Conservation (phyloP, 2,797 vertebrate genomes). For the Staurois parvus region DNA sequence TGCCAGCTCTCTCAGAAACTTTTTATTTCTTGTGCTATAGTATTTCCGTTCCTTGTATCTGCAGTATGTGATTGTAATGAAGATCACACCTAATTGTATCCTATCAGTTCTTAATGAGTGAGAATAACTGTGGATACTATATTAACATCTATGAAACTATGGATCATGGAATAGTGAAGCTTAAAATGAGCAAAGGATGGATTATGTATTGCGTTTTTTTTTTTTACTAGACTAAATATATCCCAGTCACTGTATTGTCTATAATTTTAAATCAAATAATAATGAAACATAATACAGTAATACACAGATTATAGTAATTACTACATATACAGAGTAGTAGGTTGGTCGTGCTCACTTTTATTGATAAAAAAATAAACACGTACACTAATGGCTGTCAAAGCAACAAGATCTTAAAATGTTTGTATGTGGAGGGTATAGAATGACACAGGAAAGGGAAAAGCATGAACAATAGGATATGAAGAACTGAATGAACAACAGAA, state of each 20-base stretch:
- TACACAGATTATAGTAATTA: too few relatives aligned
- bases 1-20: slow-evolving; percentile 50
- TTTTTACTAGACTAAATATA: neutral
- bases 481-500: too few relatives aligned
- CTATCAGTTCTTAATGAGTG: slow-evolving; percentile 40
- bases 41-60: slow-evolving; percentile 33
- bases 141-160: slow-evolving; percentile 30
- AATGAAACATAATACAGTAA: neutral
- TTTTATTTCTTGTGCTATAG: slow-evolving; percentile 30
- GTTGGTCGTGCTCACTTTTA: too few relatives aligned
- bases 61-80: slow-evolving; percentile 27
- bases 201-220: neutral
- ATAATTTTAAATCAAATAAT: neutral
- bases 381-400: too few relatives aligned
- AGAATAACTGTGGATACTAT: slow-evolving; percentile 20
- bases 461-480: too few relatives aligned
- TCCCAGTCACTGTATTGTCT: neutral
- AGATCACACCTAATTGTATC: slow-evolving; percentile 38
- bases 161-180: slow-evolving; percentile 13
- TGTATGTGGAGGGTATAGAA: too few relatives aligned
- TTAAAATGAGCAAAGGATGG: slow-evolving; percentile 17
- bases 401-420: too few relatives aligned
- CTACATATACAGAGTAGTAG: too few relatives aligned
- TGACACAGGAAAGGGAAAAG: too few relatives aligned
- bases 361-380: too few relatives aligned